Evolutionary conservation across 1,140 invertebrate species (phyloP).

Genomic region (Heliconius eleuchia): DNA sequence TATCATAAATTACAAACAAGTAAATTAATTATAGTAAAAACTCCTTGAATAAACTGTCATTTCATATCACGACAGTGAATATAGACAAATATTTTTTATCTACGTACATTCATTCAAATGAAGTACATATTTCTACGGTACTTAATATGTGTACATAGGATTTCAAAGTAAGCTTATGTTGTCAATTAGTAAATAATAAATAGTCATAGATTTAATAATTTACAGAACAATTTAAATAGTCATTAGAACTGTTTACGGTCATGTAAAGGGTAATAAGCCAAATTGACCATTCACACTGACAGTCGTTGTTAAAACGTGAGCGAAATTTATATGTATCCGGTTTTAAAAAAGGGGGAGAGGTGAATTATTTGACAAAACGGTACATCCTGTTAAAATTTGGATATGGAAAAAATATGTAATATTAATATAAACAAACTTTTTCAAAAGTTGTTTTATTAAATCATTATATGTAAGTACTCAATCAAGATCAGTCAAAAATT

Average conservation of each 20-base stretch:
- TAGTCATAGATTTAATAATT: slow-evolving; percentile 23
- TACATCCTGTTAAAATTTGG: slow-evolving; percentile 58
- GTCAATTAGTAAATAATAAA: slow-evolving; percentile 32
- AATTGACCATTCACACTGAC: slow-evolving; percentile 32
- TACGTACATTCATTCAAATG: not conserved
- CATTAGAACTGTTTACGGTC: slow-evolving; percentile 22
- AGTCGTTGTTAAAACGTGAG: slow-evolving; percentile 42
- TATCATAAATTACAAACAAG: not conserved
- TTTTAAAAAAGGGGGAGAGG: slow-evolving; percentile 57
- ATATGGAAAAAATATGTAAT: slow-evolving; percentile 27
- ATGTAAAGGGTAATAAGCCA: slow-evolving; percentile 24
- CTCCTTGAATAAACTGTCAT: not conserved
- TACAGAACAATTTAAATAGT: slow-evolving; percentile 28
- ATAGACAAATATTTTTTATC: slow-evolving; percentile 8
- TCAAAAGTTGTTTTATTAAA: no score
- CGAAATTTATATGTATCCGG: slow-evolving; percentile 57
- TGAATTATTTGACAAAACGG: slow-evolving; percentile 65
- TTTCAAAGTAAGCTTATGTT: slow-evolving; percentile 10
- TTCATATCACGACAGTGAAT: slow-evolving; percentile 1
- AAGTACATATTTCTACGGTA: not conserved
- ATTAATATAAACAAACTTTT: no score
- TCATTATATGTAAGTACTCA: no score
- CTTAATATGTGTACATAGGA: slow-evolving; percentile 19
- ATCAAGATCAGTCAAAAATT: no score
- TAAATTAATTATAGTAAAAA: not conserved